Evolutionary conservation across 2,113 vertebrate species (phyloP).

Genomic region (Kryptolebias marmoratus): DNA sequence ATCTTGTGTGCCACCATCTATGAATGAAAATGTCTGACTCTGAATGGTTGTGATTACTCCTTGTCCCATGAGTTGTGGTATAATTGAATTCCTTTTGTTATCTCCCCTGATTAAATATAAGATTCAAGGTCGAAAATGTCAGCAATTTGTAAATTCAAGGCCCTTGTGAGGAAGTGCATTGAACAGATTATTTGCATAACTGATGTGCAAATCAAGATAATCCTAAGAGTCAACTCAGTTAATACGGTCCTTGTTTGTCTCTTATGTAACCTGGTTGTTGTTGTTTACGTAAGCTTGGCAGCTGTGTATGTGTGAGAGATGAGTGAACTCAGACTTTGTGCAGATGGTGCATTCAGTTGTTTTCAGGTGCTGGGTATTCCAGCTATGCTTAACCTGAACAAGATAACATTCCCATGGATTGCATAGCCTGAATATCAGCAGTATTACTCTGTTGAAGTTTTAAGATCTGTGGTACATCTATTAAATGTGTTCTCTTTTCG

Average conservation of each 20-base stretch:
- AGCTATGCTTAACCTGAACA: slow-evolving; percentile 19
- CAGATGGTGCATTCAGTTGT: slow-evolving; percentile 53
- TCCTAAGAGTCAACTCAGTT: slow-evolving; percentile 50
- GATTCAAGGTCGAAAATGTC: slow-evolving; percentile 38
- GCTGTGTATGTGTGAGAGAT: slow-evolving; percentile 39
- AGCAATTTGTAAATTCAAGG: slow-evolving; percentile 15
- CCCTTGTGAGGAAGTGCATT: slow-evolving; percentile 1
- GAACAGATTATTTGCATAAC: slow-evolving; percentile 46
- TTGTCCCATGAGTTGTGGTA: not conserved
- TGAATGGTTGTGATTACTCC: slow-evolving; percentile 3
- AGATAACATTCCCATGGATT: slow-evolving; percentile 21
- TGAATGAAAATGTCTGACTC: not conserved
- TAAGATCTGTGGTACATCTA: not conserved
- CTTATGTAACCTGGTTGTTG: slow-evolving; percentile 59
- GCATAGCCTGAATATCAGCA: slow-evolving; percentile 5
- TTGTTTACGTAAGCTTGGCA: slow-evolving; percentile 55
- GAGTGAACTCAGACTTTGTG: slow-evolving; percentile 31
- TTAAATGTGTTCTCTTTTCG: not conserved
- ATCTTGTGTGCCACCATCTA: not conserved
- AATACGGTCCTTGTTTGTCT: slow-evolving; percentile 51
- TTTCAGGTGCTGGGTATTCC: slow-evolving; percentile 42
- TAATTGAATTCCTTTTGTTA: not conserved
- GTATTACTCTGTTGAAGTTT: not conserved
- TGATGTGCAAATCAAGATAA: slow-evolving; percentile 56
- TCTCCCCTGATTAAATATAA: slow-evolving; percentile 21